Evolutionary conservation across 2,888 invertebrate genomes (phyloP), one percentile per base, ranked within the genome.

Genomic region (Aromia moschata): DNA sequence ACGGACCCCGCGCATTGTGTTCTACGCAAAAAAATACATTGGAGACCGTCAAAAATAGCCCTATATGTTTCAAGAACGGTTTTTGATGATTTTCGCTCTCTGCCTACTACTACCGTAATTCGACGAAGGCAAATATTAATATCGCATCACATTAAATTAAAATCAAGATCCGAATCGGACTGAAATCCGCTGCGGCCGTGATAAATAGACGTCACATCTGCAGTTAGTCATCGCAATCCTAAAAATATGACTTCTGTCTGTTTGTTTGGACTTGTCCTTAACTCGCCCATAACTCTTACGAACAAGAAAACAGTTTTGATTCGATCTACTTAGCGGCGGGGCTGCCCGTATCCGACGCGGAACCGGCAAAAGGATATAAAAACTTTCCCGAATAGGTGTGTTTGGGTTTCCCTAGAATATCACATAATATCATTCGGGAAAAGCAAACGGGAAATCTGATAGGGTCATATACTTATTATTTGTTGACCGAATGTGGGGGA

Each of bases 211-310:
- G 77, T 78, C 79, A 77, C 75, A 79, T 77, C 76, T 67, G 75
- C 78, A 75, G 77, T 79, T 78, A 78, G 77, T 78, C 73, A 71
- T 66, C 69, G 70, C 73, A 79, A 80, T 80, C 79, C 79, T 79
- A 78, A 80, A n/a, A 79, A 79, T 80, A 80, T 78, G 74, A 77
- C 77, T 77, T 73, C 76, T 77, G 79, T 79, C 79, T 77, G 77
- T 78, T 78, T 79, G 77, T 77, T 77, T 78, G 77, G 69, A 72
- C 68, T 75, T 77, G 69, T 69, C 69, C 74, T 78, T 74, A 76
- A 69, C 71, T 60, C 58, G 56, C 63, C 60, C 67, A 73, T 74
- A 70, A 73, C 70, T 73, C 73, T 72, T 69, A 62, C 62, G 57
- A 60, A 52, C 64, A 70, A 70, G 71, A 67, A 70, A 71, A 69